phyloP scores from a whole-genome alignment of 2,888 invertebrate species.

The Amiota communis region DNA sequence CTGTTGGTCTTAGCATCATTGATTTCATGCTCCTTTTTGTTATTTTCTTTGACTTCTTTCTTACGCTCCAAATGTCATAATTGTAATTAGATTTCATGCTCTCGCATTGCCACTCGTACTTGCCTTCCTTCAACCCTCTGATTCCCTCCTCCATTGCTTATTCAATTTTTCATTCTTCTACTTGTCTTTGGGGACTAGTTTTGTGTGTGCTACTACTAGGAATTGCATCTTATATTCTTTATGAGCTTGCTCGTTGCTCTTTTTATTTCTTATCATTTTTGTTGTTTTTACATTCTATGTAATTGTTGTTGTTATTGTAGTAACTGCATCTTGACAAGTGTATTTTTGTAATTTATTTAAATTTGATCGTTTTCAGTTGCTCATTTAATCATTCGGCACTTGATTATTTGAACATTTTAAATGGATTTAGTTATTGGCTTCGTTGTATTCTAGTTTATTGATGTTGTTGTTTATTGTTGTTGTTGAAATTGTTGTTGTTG shows the following conservation, averaged over 20 bases:
- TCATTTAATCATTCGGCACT: constrained; percentile 51
- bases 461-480: background rate
- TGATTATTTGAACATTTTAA: constrained; percentile 23
- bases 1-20: background rate
- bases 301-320: constrained; percentile 7
- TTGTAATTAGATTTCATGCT: constrained; percentile 57
- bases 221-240: constrained; percentile 13
- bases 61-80: constrained; percentile 45
- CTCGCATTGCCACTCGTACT: constrained; percentile 15
- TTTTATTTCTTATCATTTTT: background rate
- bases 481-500: constrained; percentile 8
- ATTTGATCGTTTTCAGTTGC: constrained; percentile 32
- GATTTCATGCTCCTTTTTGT: background rate
- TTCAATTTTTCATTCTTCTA: background rate
- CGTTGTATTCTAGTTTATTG: background rate
- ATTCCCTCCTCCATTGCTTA: background rate
- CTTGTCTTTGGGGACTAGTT: constrained; percentile 32
- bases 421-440: background rate
- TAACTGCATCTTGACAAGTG: constrained; percentile 35
- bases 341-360: constrained; percentile 49
- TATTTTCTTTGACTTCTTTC: background rate
- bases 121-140: constrained; percentile 19
- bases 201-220: constrained; percentile 2
- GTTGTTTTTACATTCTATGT: background rate
- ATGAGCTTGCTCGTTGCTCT: background rate